Evolutionary conservation across 1,140 invertebrate species (phyloP).

Genomic region (Bombyx mori): DNA sequence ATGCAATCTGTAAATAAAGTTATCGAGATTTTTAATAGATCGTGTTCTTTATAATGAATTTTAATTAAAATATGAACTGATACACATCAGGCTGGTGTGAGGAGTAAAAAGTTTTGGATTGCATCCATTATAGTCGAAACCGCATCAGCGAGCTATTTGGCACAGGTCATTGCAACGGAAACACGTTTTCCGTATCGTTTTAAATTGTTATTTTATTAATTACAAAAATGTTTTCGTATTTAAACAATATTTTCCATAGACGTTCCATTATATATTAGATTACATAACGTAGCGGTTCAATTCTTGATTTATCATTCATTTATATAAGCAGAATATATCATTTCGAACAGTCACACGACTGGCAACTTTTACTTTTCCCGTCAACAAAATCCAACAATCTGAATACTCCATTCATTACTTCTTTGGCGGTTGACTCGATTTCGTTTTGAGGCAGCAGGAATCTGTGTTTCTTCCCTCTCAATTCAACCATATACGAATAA

Average conservation of each 20-base stretch:
- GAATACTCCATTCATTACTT: conserved; percentile 75
- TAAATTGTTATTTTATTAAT: background rate
- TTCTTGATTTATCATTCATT: background rate
- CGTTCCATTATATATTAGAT: background rate
- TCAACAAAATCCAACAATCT: conserved; percentile 71
- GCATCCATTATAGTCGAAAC: conserved; percentile 51
- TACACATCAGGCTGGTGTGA: background rate
- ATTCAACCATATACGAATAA: conserved; percentile 80
- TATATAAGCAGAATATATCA: conserved; percentile 27
- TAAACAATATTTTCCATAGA: background rate
- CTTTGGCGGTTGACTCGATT: conserved; percentile 75
- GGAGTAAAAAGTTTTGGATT: conserved; percentile 52
- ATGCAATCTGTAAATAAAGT: conserved; percentile 69
- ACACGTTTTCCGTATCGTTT: background rate
- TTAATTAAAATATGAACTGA: background rate
- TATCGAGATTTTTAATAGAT: conserved; percentile 54
- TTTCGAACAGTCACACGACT: conserved; percentile 71
- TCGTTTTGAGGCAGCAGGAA: conserved; percentile 79
- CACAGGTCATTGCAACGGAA: conserved; percentile 20
- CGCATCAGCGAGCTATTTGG: conserved; percentile 31
- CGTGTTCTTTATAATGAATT: conserved; percentile 7
- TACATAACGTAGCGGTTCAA: background rate
- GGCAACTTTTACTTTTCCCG: conserved; percentile 21
- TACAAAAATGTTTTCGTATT: conserved; percentile 4
- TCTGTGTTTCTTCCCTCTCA: conserved; percentile 75